Percentiles rank a stretch among this genome's conserved stretches.
Evolutionary conservation across 2,797 vertebrate species (phyloP).

Genomic region (Pseudochirops cupreus): DNA sequence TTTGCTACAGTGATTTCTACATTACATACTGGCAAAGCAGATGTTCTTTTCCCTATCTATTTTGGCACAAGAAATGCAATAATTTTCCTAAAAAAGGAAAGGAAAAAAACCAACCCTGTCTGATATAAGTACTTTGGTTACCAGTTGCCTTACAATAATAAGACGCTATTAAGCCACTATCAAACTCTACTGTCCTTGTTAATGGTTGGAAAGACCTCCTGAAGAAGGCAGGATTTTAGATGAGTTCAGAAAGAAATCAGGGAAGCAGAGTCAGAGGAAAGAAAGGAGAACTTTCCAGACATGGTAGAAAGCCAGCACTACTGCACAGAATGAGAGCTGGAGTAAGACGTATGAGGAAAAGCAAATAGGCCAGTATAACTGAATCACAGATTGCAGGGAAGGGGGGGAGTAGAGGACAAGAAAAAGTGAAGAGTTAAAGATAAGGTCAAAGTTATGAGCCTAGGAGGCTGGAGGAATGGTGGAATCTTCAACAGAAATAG

Average conservation of each 20-base stretch:
- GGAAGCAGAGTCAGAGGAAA: not conserved
- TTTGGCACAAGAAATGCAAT: not conserved
- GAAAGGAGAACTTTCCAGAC: not conserved
- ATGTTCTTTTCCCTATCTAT: not conserved
- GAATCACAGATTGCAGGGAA: not conserved
- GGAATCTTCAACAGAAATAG: not conserved
- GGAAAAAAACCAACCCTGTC: not conserved
- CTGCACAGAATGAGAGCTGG: not conserved
- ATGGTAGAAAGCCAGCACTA: not conserved
- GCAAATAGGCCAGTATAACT: not conserved
- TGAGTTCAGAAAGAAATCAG: not conserved
- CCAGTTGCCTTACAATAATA: not conserved
- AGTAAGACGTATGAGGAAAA: not conserved
- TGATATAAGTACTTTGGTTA: not conserved
- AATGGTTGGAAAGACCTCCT: not conserved
- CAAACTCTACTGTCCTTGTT: not conserved
- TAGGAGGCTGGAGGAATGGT: not conserved
- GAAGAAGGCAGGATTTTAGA: not conserved
- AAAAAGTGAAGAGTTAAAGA: not conserved
- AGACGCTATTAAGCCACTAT: not conserved
- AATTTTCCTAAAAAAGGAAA: constrained; percentile 3
- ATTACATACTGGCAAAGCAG: not conserved
- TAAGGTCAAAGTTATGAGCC: not conserved
- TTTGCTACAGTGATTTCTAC: not conserved
- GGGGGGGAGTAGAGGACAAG: not conserved